Percentiles rank a stretch among this genome's conserved stretches.
Conservation (phyloP, 2,888 invertebrate species). For the Ophion ventricosus region DNA sequence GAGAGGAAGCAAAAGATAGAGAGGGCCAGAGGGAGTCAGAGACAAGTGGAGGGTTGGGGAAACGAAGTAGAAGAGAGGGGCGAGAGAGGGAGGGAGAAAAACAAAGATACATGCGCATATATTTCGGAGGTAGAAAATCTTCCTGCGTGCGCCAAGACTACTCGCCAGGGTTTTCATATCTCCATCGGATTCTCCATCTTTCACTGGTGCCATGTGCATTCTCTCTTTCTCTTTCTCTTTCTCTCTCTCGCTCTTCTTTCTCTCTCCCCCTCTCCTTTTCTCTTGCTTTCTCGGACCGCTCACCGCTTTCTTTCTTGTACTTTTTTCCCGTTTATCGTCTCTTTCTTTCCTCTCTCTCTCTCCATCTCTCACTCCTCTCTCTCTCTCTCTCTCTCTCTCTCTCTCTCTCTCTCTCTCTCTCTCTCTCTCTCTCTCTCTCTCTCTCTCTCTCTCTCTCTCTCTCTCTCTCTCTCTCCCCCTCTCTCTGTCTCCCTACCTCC, state of each 20-base stretch:
- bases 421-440: neutral
- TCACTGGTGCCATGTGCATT: slow-evolving; percentile 40
- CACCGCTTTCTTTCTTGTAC: too few species aligned
- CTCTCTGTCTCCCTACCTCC: neutral
- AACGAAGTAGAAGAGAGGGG: slow-evolving; percentile 3
- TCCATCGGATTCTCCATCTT: slow-evolving; percentile 61
- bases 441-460: neutral
- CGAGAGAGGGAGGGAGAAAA: neutral
- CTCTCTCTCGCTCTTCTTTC: slow-evolving; percentile 9
- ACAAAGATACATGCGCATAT: slow-evolving; percentile 37
- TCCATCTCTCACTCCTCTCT: neutral
- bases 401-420: neutral
- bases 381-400: neutral
- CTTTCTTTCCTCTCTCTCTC: neutral
- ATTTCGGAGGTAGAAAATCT: slow-evolving; percentile 50
- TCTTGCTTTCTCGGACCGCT: neutral
- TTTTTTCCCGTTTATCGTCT: neutral
- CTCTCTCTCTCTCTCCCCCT: neutral
- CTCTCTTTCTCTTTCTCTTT: slow-evolving; percentile 5
- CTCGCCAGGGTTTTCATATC: slow-evolving; percentile 48
- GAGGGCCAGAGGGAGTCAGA: slow-evolving; percentile 23
- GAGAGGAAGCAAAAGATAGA: slow-evolving; percentile 25
- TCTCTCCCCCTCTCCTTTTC: neutral
- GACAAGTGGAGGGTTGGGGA: slow-evolving; percentile 27
- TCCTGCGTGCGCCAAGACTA: slow-evolving; percentile 44